Evolutionary conservation across 2,888 invertebrate species (phyloP).

Genomic region (Apotomis betuletana): DNA sequence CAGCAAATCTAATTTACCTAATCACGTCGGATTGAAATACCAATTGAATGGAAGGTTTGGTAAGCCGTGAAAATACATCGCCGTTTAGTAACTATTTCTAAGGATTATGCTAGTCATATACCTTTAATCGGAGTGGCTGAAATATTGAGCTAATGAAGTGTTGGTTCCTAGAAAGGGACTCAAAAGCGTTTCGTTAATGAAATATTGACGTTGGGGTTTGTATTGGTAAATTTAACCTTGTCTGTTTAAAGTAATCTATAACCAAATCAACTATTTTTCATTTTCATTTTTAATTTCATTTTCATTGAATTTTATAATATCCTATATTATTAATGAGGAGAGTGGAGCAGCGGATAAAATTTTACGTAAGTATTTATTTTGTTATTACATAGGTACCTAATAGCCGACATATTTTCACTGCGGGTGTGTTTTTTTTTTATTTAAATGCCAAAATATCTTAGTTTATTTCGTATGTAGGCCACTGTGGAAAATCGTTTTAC

Average conservation of each 20-base stretch:
- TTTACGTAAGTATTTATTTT: too few species aligned
- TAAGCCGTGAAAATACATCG: slow-evolving; percentile 11
- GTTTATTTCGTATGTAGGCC: too few species aligned
- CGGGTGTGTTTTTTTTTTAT: too few species aligned
- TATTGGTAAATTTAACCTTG: background rate
- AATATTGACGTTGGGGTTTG: background rate
- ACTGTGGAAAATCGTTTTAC: too few species aligned
- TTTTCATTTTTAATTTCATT: too few species aligned
- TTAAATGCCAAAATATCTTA: too few species aligned
- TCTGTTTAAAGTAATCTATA: too few species aligned
- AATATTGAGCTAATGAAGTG: slow-evolving; percentile 12
- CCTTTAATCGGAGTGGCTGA: slow-evolving; percentile 11
- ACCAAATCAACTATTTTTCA: too few species aligned
- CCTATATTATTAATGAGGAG: background rate
- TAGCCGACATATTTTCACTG: too few species aligned
- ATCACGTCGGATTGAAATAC: slow-evolving; percentile 16
- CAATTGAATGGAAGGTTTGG: slow-evolving; percentile 19
- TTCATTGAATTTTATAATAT: background rate
- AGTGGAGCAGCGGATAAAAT: too few species aligned
- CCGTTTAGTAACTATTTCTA: slow-evolving; percentile 7
- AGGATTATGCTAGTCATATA: slow-evolving; percentile 18
- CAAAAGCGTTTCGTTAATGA: background rate
- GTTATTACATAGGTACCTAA: too few species aligned
- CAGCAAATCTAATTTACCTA: slow-evolving; percentile 31
- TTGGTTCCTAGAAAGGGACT: background rate